Conservation (phyloP, 1,140 invertebrate species). For the Epicauta chinensis region DNA sequence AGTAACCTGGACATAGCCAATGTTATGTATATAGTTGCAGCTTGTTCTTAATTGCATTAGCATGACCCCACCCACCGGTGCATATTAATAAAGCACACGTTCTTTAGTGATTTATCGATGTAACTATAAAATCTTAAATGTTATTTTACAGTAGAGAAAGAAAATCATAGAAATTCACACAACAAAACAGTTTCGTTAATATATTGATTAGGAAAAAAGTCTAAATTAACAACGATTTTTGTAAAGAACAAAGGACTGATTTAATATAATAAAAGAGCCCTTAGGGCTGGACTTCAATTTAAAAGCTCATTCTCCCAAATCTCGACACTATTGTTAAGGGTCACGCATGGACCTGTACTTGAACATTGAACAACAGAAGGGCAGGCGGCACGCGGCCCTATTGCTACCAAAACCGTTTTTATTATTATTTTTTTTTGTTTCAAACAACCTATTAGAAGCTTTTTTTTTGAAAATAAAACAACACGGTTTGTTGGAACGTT, state of each 20-base stretch:
- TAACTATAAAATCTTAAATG: slow-evolving; percentile 26
- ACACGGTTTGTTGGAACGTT: too few species aligned
- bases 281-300: background rate
- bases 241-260: too few species aligned
- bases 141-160: slow-evolving; percentile 9
- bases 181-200: too few species aligned
- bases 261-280: too few species aligned
- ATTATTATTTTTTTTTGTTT: too few species aligned
- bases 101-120: slow-evolving; percentile 32
- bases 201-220: too few species aligned
- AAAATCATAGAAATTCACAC: slow-evolving; percentile 2
- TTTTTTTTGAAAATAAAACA: too few species aligned
- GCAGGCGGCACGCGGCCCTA: too few species aligned
- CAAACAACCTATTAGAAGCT: too few species aligned
- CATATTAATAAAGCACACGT: slow-evolving; percentile 37
- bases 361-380: background rate
- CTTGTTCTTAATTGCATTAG: slow-evolving; percentile 37
- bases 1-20: too few species aligned
- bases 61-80: slow-evolving; percentile 37
- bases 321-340: slow-evolving; percentile 5
- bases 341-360: slow-evolving; percentile 5
- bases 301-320: slow-evolving; percentile 9
- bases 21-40: background rate
- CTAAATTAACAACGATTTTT: too few species aligned
- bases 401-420: too few species aligned